These are phyloP conservation scores for Herpailurus yagouaroundi DNA, from an alignment of 2,113 vertebrate genomes.

Conservation along the genomic window DNA sequence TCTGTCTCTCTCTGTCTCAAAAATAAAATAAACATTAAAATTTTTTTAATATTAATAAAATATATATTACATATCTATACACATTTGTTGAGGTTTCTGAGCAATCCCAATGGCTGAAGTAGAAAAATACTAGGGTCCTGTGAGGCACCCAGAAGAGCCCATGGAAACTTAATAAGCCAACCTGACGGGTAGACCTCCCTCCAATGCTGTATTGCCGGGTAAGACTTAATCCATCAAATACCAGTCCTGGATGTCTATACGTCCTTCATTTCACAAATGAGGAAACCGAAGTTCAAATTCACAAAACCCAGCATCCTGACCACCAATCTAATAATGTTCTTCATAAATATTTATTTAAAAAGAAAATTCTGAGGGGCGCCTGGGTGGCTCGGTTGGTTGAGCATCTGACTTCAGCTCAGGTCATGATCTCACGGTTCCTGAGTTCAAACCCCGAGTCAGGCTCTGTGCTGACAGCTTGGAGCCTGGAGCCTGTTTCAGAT, in stretches of 20 bases:
- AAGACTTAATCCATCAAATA: neutral
- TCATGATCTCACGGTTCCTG: no score
- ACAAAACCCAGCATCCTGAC: neutral
- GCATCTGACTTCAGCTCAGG: no score
- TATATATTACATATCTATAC: neutral
- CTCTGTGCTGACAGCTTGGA: no score
- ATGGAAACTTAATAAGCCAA: neutral
- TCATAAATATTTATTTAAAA: neutral
- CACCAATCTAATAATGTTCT: neutral
- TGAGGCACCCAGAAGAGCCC: neutral
- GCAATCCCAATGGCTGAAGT: neutral
- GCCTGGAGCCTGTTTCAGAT: no score
- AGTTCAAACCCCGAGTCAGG: fast-evolving
- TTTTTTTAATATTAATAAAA: neutral
- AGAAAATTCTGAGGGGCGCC: neutral
- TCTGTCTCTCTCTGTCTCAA: no score
- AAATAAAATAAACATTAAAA: no score
- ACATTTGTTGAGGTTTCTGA: neutral
- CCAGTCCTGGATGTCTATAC: neutral
- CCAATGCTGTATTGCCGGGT: fast-evolving
- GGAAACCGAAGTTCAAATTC: neutral
- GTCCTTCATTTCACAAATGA: neutral
- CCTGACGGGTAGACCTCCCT: neutral
- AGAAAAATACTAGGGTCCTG: neutral
- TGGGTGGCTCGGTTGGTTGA: no score